Percentiles rank a stretch among this genome's conserved stretches.
Evolutionary conservation across 2,888 invertebrate genomes (phyloP).

Genomic region (Meteorus cinctellus): DNA sequence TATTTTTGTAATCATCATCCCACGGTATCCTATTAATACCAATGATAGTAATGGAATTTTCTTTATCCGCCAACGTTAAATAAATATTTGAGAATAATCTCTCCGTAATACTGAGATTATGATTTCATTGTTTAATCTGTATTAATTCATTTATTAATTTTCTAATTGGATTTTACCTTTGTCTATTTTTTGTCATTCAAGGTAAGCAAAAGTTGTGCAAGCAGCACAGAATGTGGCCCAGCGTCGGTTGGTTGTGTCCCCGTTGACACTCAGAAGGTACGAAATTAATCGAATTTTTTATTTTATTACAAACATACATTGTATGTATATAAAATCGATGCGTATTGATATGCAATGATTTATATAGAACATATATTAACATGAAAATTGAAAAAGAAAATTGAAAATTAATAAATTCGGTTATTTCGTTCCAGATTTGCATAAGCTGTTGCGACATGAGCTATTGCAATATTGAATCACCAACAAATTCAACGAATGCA

Average conservation of each 20-base stretch:
- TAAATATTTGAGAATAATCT: background rate
- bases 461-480: constrained; percentile 78
- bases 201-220: constrained; percentile 80
- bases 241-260: constrained; percentile 78
- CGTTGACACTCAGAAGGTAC: constrained; percentile 78
- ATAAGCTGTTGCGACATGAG: constrained; percentile 79
- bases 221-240: constrained; percentile 77
- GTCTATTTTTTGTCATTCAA: constrained; percentile 45
- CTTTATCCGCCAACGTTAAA: constrained; percentile 12
- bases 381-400: background rate
- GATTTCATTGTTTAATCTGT: background rate
- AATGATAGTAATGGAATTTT: background rate
- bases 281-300: constrained; percentile 46
- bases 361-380: constrained; percentile 19
- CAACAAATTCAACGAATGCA: constrained; percentile 77
- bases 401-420: constrained; percentile 60
- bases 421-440: constrained; percentile 76
- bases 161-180: background rate
- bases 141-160: background rate
- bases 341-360: too few species aligned
- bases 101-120: too few species aligned
- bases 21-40: too few species aligned
- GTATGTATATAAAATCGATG: background rate
- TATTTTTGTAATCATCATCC: too few species aligned
- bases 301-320: constrained; percentile 50